A percentile compares a stretch with the other conserved stretches of the same genome.
Conservation (phyloP, 2,888 invertebrate genomes). For the Drosophila acutilabella region DNA sequence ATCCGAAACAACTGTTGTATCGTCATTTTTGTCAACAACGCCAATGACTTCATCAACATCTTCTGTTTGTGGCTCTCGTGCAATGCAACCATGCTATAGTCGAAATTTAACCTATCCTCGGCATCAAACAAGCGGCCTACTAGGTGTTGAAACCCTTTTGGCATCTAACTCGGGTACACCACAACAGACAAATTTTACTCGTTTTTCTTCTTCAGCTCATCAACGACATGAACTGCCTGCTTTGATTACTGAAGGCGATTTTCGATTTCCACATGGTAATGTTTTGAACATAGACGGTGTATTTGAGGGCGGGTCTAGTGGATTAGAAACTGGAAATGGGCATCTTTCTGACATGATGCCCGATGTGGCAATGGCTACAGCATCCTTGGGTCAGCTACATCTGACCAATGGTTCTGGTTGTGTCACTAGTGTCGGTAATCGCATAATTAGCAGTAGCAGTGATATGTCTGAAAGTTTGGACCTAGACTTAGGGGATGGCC, state of each 20-base stretch:
- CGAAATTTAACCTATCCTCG: slow-evolving; percentile 89
- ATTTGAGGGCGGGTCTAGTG: slow-evolving; percentile 85
- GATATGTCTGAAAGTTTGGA: slow-evolving; percentile 87
- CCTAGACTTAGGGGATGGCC: slow-evolving; percentile 92
- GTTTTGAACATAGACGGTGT: slow-evolving; percentile 86
- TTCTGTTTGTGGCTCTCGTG: slow-evolving; percentile 71
- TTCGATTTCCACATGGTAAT: slow-evolving; percentile 81
- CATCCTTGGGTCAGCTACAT: slow-evolving; percentile 89
- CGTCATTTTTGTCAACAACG: slow-evolving; percentile 84
- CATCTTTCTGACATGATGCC: slow-evolving; percentile 94
- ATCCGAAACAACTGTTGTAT: slow-evolving; percentile 52
- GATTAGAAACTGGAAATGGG: slow-evolving; percentile 89
- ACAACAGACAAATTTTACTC: slow-evolving; percentile 79
- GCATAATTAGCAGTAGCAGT: slow-evolving; percentile 64
- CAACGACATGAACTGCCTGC: slow-evolving; percentile 88
- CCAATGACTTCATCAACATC: slow-evolving; percentile 72
- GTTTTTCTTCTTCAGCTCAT: slow-evolving; percentile 80
- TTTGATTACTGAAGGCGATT: slow-evolving; percentile 88
- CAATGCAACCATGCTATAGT: slow-evolving; percentile 86
- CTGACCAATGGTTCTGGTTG: slow-evolving; percentile 79
- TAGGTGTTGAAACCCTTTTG: slow-evolving; percentile 66
- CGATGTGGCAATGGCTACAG: slow-evolving; percentile 96
- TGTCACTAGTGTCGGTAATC: slow-evolving; percentile 27
- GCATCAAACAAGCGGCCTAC: slow-evolving; percentile 80
- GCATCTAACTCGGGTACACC: slow-evolving; percentile 63